A percentile compares a stretch with the other conserved stretches of the same genome.
These are phyloP conservation scores for Stylophora pistillata DNA, from an alignment of 64 coral and sea anemone genomes.

Conservation along the genomic window DNA sequence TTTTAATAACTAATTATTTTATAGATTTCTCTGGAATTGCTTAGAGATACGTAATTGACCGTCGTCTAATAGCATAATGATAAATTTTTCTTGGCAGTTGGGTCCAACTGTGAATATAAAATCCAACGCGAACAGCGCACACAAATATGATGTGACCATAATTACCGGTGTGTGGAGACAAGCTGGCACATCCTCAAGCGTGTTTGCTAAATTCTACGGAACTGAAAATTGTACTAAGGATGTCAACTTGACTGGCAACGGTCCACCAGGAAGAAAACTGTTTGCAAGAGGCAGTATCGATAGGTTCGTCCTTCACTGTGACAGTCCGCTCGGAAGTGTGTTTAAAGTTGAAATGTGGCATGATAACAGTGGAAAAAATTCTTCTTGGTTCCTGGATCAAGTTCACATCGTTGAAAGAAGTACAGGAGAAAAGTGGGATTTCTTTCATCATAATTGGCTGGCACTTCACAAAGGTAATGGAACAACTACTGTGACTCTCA, in stretches of 20 bases:
- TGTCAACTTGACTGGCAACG: background rate
- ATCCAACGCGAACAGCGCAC: background rate
- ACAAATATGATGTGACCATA: background rate
- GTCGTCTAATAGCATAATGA: too few species aligned
- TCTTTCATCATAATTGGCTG: slow-evolving; percentile 16
- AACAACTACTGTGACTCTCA: background rate
- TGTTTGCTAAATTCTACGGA: slow-evolving; percentile 7
- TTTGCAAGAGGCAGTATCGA: slow-evolving; percentile 17
- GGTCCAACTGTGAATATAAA: background rate
- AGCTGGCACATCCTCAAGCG: slow-evolving; percentile 5
- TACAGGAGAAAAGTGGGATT: background rate
- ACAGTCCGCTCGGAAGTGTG: background rate
- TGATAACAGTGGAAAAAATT: slow-evolving; percentile 9
- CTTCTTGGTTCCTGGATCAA: slow-evolving; percentile 23
- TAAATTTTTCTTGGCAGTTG: background rate
- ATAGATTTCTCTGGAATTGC: too few species aligned
- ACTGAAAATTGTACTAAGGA: background rate
- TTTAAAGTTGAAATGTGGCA: slow-evolving; percentile 25
- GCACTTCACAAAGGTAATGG: slow-evolving; percentile 21
- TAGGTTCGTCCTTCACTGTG: background rate
- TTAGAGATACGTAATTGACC: too few species aligned
- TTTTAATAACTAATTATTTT: too few species aligned
- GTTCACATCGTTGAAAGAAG: background rate
- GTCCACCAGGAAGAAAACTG: background rate
- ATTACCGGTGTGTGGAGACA: slow-evolving; percentile 25